Evolutionary conservation across 1,140 invertebrate genomes (phyloP), one percentile per base, ranked within the genome.

Genomic region (Delia radicum): DNA sequence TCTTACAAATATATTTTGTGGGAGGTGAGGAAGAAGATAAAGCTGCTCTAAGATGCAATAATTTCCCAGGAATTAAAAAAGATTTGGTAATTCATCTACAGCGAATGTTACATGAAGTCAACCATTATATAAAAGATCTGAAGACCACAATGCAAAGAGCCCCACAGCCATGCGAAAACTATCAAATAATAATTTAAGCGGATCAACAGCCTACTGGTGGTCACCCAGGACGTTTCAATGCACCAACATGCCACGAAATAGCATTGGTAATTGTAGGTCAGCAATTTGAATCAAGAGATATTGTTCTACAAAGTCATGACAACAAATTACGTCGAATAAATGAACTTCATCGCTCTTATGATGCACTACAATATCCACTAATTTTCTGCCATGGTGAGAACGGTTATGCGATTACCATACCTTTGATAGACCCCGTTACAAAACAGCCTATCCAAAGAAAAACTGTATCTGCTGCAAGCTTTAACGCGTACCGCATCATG

Each of bases 191-290:
- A 61, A 85, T 87, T 80, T 21, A 80, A 31, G 79, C 81, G 15
- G 83, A 87, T 55, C 80, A 80, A 77, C 77, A 77, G 71, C 86
- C 84, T 26, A 77, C 77, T 74, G 80, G 78, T 72, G 78, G 78
- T 80, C 86, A 87, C 77, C 15, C 31, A 37, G 77, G 83, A 27
- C 78, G 79, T 76, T 85, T 80, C 71, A 87, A 87, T 77, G 79
- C 79, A 62, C 86, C 85, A 55, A 63, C 78, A 37, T 73, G 80
- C 67, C 80, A 84, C 75, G 84, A 87, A 62, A 80, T 83, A 26
- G 83, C 83, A 28, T 79, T 86, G 74, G 76, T 86, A 48, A 79
- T 87, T 37, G 78, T 81, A 15, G 84, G 84, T 29, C 76, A 82
- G 75, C 82, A 0, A 27, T 83, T 10, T 78, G 80, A 29, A 71